Evolutionary conservation across 2,888 invertebrate genomes (phyloP).

Genomic region (Apoda limacodes): DNA sequence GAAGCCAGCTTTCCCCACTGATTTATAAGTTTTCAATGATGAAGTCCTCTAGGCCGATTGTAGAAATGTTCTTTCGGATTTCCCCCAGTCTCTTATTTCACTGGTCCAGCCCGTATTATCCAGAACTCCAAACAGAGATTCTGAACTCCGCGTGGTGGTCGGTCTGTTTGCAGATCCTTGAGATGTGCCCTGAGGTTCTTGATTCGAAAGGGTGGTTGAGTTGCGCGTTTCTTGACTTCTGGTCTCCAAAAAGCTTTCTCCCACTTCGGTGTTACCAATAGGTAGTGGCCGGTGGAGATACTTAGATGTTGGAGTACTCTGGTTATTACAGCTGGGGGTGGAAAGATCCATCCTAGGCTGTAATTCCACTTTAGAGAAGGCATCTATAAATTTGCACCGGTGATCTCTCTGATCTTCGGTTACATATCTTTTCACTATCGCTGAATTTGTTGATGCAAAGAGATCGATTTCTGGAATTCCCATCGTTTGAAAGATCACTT

Average conservation of each 20-base stretch:
- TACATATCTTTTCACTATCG: conserved; percentile 16
- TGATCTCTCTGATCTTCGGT: no score
- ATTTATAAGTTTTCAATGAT: conserved; percentile 16
- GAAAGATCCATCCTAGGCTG: no score
- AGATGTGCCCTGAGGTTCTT: conserved; percentile 12
- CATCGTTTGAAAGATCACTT: no score
- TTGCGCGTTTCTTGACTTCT: no score
- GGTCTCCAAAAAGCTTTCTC: conserved; percentile 25
- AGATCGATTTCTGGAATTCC: no score
- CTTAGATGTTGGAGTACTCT: no score
- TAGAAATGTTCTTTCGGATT: conserved; percentile 6
- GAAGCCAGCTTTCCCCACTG: conserved; percentile 20
- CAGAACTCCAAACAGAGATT: conserved; percentile 17
- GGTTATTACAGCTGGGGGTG: no score
- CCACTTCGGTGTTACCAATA: conserved; percentile 24
- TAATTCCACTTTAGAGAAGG: no score
- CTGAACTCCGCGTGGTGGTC: conserved; percentile 15
- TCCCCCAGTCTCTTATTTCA: conserved; percentile 11
- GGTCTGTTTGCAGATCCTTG: conserved; percentile 18
- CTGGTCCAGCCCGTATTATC: conserved; percentile 19
- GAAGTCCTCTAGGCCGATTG: conserved; percentile 13
- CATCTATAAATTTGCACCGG: no score
- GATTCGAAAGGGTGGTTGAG: no score
- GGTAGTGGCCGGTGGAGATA: conserved; percentile 17
- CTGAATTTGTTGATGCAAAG: conserved; percentile 13